Percentiles rank a stretch among this genome's conserved stretches.
Evolutionary conservation across 2,113 vertebrate species (phyloP).

Genomic region (Cebidichthys violaceus): DNA sequence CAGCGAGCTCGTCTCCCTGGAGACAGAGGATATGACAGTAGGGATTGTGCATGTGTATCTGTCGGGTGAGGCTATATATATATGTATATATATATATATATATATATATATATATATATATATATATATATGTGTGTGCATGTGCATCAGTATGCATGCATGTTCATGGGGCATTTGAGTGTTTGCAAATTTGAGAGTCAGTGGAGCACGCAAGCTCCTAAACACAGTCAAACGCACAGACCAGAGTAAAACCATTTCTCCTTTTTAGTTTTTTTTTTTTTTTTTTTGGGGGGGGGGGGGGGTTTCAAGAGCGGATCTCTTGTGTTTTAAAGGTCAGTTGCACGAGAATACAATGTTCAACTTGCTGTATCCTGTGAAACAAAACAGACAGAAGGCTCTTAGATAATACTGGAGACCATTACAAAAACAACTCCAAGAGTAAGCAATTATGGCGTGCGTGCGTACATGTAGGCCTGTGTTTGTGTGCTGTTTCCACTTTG

Average conservation of each 20-base stretch:
- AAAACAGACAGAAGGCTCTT: slow-evolving; percentile 14
- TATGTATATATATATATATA: slow-evolving; percentile 1
- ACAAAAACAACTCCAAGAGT: slow-evolving; percentile 25
- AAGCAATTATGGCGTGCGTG: not conserved
- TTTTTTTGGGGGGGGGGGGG: too few relatives aligned
- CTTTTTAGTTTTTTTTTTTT: slow-evolving; percentile 52
- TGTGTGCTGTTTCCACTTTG: slow-evolving; percentile 2
- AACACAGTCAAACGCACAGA: slow-evolving; percentile 49
- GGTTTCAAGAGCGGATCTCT: slow-evolving; percentile 49
- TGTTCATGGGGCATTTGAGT: slow-evolving; percentile 51
- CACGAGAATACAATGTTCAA: slow-evolving; percentile 55
- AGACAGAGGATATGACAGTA: slow-evolving; percentile 79
- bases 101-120: not conserved
- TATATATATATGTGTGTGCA: too few relatives aligned
- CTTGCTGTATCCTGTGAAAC: slow-evolving; percentile 39
- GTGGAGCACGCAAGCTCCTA: slow-evolving; percentile 57
- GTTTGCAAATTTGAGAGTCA: slow-evolving; percentile 67
- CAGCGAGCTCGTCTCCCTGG: slow-evolving; percentile 84
- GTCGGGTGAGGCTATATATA: slow-evolving; percentile 47
- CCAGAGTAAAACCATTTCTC: slow-evolving; percentile 35
- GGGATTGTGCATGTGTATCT: slow-evolving; percentile 65
- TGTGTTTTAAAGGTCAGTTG: slow-evolving; percentile 71
- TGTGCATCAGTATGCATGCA: slow-evolving; percentile 43
- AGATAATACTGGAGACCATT: slow-evolving; percentile 24
- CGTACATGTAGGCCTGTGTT: not conserved